Percentiles rank a stretch among this genome's conserved stretches.
These are phyloP conservation scores for Ormyrus pomaceus DNA, from an alignment of 2,888 invertebrate species.

Conservation along the genomic window DNA sequence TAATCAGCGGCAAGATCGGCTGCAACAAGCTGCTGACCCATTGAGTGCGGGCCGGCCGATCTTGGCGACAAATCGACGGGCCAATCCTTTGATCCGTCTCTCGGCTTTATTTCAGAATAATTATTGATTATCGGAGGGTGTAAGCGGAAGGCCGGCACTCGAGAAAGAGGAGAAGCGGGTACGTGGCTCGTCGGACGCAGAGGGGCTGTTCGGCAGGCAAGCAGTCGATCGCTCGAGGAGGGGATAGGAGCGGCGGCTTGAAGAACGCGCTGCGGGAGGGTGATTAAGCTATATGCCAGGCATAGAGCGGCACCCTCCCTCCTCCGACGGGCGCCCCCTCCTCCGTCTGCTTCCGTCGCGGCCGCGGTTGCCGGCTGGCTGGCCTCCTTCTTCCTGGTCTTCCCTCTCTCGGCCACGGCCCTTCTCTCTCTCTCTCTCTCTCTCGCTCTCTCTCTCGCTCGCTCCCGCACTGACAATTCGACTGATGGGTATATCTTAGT, in stretches of 20 bases:
- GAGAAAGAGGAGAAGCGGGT: constrained; percentile 65
- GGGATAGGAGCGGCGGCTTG: constrained; percentile 69
- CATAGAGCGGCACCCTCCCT: constrained; percentile 75
- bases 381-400: constrained; percentile 69
- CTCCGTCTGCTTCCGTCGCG: constrained; percentile 59
- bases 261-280: constrained; percentile 73
- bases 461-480: constrained; percentile 75
- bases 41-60: constrained; percentile 22
- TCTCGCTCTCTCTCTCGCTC: not conserved
- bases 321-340: constrained; percentile 68
- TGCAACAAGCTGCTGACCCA: constrained; percentile 31
- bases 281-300: constrained; percentile 80
- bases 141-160: constrained; percentile 72
- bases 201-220: constrained; percentile 45
- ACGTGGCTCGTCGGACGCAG: constrained; percentile 59
- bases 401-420: constrained; percentile 33
- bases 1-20: constrained; percentile 36
- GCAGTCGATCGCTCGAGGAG: constrained; percentile 61
- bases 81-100: constrained; percentile 71
- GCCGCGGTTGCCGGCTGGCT: constrained; percentile 54
- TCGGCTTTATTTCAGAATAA: constrained; percentile 79
- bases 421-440: constrained; percentile 40
- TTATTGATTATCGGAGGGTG: constrained; percentile 80
- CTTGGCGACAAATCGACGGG: constrained; percentile 45
- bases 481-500: constrained; percentile 76